phyloP scores from a whole-genome alignment of 2,113 vertebrate species.

The Pedionomus torquatus region DNA sequence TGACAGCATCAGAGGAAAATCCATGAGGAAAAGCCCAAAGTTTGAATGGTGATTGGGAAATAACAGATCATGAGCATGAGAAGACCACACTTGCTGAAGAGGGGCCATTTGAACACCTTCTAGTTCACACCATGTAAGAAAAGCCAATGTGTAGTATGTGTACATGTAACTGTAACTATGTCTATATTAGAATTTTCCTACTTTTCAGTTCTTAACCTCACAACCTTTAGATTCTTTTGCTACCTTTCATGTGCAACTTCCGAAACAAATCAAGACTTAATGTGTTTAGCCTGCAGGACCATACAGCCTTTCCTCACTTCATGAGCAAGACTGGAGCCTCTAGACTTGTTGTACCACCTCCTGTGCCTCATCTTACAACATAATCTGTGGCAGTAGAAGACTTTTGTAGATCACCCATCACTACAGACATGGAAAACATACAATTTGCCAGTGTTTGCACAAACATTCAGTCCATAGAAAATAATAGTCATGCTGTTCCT shows the following conservation, averaged over 20 bases:
- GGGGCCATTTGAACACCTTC: not conserved
- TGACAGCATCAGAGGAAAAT: not conserved
- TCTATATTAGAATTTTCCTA: not conserved
- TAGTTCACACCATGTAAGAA: not conserved
- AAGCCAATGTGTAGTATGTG: accelerated
- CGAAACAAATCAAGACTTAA: not conserved
- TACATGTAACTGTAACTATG: accelerated
- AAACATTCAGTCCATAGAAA: not conserved
- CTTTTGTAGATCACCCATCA: accelerated
- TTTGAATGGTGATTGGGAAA: not conserved
- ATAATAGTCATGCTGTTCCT: not conserved
- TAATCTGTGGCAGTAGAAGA: not conserved
- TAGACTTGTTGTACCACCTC: not conserved
- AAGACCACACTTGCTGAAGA: not conserved
- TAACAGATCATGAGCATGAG: accelerated
- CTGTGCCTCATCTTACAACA: accelerated
- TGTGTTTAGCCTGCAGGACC: not conserved
- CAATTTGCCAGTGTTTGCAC: not conserved
- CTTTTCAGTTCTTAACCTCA: not conserved
- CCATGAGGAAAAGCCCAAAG: not conserved
- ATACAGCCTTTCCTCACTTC: not conserved
- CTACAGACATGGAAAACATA: not conserved
- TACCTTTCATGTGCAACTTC: not conserved
- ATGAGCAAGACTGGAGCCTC: not conserved
- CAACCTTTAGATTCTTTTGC: not conserved